Base-by-base conservation (phyloP, 2,113 vertebrate genomes). In the Hylia prasina region DNA sequence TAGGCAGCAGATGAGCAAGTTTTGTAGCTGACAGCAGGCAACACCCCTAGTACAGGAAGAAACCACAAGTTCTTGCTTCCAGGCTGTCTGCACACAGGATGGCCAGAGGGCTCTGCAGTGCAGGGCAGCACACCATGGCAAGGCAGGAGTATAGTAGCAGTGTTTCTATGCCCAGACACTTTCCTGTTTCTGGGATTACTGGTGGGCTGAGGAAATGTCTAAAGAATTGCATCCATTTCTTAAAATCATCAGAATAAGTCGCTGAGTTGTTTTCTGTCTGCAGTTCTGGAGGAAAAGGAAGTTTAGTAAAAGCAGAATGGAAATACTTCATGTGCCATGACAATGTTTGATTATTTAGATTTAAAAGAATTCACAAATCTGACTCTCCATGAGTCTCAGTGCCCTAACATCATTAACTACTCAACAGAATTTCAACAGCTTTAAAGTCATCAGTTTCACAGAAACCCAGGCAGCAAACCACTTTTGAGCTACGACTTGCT, bases 401-500 rank as follows among this genome's bases (percentile, higher is more conserved):
- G 42, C 35, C 35, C 75, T 77, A 53, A 75, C 22, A 66, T 66
- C 35, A 73, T 94, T 81, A 94, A 75, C 33, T 39, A 87, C 45
- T 75, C 45, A 92, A 47, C 9, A 88, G 35, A 80, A 95, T 70
- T 58, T 88, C 58, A 77, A 42, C 33, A 70, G 35, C 54, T 85
- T 82, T 83, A 39, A 80, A 88, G 15, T 40, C 44, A 91, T 83
- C 47, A 56, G 33, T 71, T 83, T 63, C 75, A 86, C n/a, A 95
- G 76, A 82, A 86, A 86, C 13, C 12, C 33, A 73, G 54, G 31
- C 71, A 94, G 51, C 31, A 48, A 94, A 60, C 19, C 56, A 45
- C 45, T 77, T 75, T 33, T 4, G 7, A 92, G 66, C 42, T 61
- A 53, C 11, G 60, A 47, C 15, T 78, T 85, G 40, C 33, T 48